Evolutionary conservation across 2,797 vertebrate species (phyloP), one percentile per base, ranked within the genome.

Genomic region (Cryptoblepharus egeriae): DNA sequence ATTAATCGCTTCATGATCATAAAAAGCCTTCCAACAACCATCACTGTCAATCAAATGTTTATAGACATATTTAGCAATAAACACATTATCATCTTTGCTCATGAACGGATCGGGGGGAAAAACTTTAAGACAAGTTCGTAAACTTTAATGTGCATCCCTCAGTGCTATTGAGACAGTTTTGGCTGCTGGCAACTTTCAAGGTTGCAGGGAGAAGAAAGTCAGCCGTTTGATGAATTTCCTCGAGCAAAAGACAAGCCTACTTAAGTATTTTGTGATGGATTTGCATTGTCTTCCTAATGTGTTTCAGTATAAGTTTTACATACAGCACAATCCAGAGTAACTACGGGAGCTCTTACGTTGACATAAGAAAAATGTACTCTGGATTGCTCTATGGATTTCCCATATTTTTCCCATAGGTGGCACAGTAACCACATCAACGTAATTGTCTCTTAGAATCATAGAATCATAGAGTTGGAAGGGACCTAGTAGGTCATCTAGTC

Each of bases 1-100:
- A n/a, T 84, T 84, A 84, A 84, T 79, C 90, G 63, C 26, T 92
- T 90, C 55, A 85, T 86, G 69, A 80, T 90, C 72, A 82, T 83
- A 74, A 35, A n/a, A 42, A 90, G 63, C 72, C 74, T 77, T 91
- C 76, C 57, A 39, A 8, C 73, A 92, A 77, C 55, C 79, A 87
- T 73, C 32, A 26, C 13, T 82, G 63, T 87, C 89, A 93, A 83
- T 92, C 79, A 89, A 76, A 81, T 82, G 28, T 90, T 92, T 91
- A 89, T 28, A 88, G 77, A 72, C 74, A 85, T 68, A 86, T 87
- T 90, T 89, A 22, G 78, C 73, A 80, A 83, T 86, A 88, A 92
- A 81, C 86, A 78, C 22, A 80, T 90, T 82, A 84, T 86, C 68
- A 86, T 60, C 30, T 82, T 84, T 79, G 18, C 57, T 88, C 39